Conservation (phyloP, 2,113 vertebrate genomes). For the Eclectus roratus region DNA sequence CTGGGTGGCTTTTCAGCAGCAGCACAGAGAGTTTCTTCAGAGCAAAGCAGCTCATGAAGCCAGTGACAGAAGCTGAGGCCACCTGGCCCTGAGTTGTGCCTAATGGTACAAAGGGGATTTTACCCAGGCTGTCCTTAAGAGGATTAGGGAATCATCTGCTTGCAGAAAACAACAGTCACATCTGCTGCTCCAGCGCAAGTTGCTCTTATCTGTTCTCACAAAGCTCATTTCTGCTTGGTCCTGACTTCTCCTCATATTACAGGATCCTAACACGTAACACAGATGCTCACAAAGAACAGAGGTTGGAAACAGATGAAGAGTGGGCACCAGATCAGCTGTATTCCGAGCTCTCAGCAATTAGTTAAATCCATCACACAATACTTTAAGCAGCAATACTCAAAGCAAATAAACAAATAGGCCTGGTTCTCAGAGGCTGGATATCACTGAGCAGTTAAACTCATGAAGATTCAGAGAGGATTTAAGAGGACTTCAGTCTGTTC, state of each 20-base stretch:
- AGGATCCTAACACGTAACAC: neutral
- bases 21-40: neutral
- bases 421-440: neutral
- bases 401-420: neutral
- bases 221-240: neutral
- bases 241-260: neutral
- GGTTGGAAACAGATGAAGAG: neutral
- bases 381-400: neutral
- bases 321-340: neutral
- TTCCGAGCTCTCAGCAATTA: fast-evolving
- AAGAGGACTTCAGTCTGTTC: neutral
- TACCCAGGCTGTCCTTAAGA: constrained; percentile 40
- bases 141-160: constrained; percentile 46
- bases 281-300: neutral
- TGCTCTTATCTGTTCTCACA: neutral
- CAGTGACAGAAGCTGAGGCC: constrained; percentile 27
- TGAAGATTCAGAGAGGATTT: neutral
- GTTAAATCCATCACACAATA: neutral
- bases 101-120: constrained; percentile 65
- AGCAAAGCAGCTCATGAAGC: neutral
- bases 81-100: constrained; percentile 31
- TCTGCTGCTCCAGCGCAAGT: constrained; percentile 2
- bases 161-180: constrained; percentile 27
- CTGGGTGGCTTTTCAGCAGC: neutral
- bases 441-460: neutral